phyloP scores from a whole-genome alignment of 2,888 invertebrate species.

The Ophion ventricosus region DNA sequence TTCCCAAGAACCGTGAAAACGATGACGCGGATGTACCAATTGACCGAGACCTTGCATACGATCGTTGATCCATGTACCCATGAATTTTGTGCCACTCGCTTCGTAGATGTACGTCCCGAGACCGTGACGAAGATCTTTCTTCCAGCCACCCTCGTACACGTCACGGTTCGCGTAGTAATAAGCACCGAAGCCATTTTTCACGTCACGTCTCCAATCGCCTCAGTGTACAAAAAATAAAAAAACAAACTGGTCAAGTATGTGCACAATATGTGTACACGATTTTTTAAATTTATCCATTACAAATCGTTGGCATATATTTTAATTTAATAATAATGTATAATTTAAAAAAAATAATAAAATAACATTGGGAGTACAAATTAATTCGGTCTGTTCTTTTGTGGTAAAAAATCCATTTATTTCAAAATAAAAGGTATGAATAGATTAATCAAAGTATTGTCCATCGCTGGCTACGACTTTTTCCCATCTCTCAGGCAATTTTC shows the following conservation, averaged over 20 bases:
- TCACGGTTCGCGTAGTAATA: constrained; percentile 91
- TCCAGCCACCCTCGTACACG: constrained; percentile 92
- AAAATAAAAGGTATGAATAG: too few species aligned
- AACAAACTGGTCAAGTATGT: constrained; percentile 18
- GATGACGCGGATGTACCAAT: constrained; percentile 87
- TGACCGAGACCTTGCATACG: constrained; percentile 90
- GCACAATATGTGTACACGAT: constrained; percentile 25
- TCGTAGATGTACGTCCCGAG: constrained; percentile 90
- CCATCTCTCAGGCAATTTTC: too few species aligned
- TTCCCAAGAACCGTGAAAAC: constrained; percentile 90
- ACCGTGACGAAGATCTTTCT: constrained; percentile 89
- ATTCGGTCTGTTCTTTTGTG: too few species aligned
- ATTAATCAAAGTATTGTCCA: too few species aligned
- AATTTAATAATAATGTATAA: too few species aligned
- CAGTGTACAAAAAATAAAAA: neutral
- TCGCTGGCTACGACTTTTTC: too few species aligned
- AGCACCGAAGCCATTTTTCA: constrained; percentile 90
- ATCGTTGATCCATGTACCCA: constrained; percentile 91
- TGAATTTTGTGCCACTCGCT: constrained; percentile 86
- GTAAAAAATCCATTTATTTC: too few species aligned
- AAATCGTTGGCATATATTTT: neutral
- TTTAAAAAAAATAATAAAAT: too few species aligned
- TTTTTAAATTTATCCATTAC: neutral
- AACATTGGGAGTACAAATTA: too few species aligned
- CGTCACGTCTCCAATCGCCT: constrained; percentile 89